Evolutionary conservation across 2,113 vertebrate genomes (phyloP).

Genomic region (Oncorhynchus gorbuscha): DNA sequence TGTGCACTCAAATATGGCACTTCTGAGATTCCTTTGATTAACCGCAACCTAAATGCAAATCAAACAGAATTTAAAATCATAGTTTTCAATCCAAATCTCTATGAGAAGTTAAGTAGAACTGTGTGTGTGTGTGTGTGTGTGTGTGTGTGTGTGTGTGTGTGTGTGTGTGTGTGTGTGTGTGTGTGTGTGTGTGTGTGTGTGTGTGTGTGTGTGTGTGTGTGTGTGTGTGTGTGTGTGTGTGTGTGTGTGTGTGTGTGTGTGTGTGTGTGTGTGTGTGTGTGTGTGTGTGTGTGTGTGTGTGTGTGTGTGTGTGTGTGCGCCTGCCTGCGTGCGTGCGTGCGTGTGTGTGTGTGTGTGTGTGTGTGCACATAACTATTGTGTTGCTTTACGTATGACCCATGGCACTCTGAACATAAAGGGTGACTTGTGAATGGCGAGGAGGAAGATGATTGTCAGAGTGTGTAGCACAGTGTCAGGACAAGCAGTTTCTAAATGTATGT

Average conservation of each 20-base stretch:
- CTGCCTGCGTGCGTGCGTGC: too few species aligned
- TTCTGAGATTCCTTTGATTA: conserved; percentile 34
- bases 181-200: not conserved
- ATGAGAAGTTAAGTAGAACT: not conserved
- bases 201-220: too few species aligned
- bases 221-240: not conserved
- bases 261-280: too few species aligned
- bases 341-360: not conserved
- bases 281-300: not conserved
- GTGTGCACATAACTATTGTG: conserved; percentile 17
- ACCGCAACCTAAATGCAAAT: conserved; percentile 14
- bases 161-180: too few species aligned
- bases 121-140: not conserved
- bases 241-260: not conserved
- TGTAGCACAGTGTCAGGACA: conserved; percentile 62
- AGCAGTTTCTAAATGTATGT: conserved; percentile 68
- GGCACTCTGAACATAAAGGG: conserved; percentile 25
- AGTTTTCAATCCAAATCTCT: not conserved
- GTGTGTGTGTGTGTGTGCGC: too few species aligned
- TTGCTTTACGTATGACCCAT: conserved; percentile 21
- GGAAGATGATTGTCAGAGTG: conserved; percentile 39
- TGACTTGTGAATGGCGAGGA: conserved; percentile 27
- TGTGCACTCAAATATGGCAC: conserved; percentile 45
- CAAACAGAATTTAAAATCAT: conserved; percentile 9
- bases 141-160: too few species aligned